phyloP scores from a whole-genome alignment of 2,888 invertebrate species.

The Melieria omissa region DNA sequence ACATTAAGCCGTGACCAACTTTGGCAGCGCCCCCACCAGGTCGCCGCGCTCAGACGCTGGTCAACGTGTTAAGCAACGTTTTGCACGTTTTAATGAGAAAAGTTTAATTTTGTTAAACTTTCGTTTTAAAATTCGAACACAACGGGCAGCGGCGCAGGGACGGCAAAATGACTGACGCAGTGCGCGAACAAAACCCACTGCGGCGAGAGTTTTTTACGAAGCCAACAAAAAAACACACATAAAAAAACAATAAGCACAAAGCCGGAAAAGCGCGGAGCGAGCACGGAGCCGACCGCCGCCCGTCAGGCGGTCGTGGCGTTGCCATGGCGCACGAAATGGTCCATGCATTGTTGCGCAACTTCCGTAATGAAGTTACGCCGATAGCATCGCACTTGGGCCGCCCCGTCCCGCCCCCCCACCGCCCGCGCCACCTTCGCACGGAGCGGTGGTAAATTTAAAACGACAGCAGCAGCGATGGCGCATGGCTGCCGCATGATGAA shows the following conservation, averaged over 20 bases:
- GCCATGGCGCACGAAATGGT: constrained; percentile 37
- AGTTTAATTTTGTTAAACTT: constrained; percentile 64
- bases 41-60: constrained; percentile 12
- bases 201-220: neutral
- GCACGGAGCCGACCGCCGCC: constrained; percentile 31
- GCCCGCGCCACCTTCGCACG: neutral
- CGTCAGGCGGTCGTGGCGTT: constrained; percentile 43
- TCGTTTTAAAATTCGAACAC: constrained; percentile 50
- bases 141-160: neutral
- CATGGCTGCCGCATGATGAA: too few relatives aligned
- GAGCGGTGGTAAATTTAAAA: constrained; percentile 27
- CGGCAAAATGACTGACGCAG: neutral
- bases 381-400: constrained; percentile 46
- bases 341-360: constrained; percentile 48
- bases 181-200: neutral
- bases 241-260: constrained; percentile 13
- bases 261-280: neutral
- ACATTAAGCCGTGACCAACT: too few relatives aligned
- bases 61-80: constrained; percentile 45
- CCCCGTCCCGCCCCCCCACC: constrained; percentile 18
- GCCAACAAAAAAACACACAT: constrained; percentile 4
- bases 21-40: neutral
- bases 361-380: constrained; percentile 61
- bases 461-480: constrained; percentile 31
- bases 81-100: constrained; percentile 65